Evolutionary conservation across 2,113 vertebrate species (phyloP), one percentile per base, ranked within the genome.

Genomic region (Phaethon lepturus): DNA sequence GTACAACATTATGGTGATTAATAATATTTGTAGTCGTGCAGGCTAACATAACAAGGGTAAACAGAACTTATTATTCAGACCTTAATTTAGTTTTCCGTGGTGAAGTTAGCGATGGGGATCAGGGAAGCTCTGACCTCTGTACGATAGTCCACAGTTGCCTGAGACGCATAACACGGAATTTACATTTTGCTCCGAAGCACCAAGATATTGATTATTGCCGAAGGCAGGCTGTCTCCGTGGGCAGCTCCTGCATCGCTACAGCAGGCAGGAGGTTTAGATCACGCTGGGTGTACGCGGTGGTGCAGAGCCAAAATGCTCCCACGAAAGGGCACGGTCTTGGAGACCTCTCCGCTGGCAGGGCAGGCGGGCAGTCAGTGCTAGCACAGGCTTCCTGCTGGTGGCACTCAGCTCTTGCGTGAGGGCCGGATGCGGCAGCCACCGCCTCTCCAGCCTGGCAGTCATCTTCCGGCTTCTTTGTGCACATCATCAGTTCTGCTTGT

Each of bases 31-130:
- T 91, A 95, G 62, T 77, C 0, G 8, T 80, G 84, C 97, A 95
- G 86, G 58, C 91, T 91, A 88, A 79, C 74, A 76, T 93, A 96
- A 89, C 94, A 88, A 82, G 89, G 50, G 63, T 94, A 96, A 97
- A 93, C 93, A 96, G 81, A 86, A 88, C 67, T 90, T 89, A 62
- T 91, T 91, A 67, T 91, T 94, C 69, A 90, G 81, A 17, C 42
- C 55, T 58, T 96, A 96, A 95, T 97, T 91, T 90, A 78, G 62
- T 94, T 96, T 95, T 81, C 91, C 38, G 1, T 16, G 38, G 77
- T 76, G 86, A 91, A 86, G 73, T 76, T 95, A 88, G 64, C 0
- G 1, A 35, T 49, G 86, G 44, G 62, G 44, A 75, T 88, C 38
- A 55, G 69, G 45, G 38, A 86, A 59, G 44, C 60, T 93, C 60